Conservation (phyloP, 1,140 invertebrate genomes). For the Brachystomella parvula region DNA sequence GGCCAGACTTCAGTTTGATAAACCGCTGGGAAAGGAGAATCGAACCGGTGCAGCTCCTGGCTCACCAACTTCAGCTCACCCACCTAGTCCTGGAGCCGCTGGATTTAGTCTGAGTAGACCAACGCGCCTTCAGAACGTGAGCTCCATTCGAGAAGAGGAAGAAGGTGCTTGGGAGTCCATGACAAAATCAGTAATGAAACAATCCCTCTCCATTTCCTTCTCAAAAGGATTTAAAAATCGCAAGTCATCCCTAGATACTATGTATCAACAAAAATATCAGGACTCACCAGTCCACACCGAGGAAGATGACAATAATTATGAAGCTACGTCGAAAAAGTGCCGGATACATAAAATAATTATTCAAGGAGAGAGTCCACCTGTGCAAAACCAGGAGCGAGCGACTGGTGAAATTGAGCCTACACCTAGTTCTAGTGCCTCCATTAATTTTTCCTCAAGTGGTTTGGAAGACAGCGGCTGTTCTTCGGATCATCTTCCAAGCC, state of each 20-base stretch:
- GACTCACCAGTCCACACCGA: background rate
- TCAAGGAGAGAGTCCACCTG: conserved; percentile 24
- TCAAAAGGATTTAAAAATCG: conserved; percentile 31
- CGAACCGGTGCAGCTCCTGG: conserved; percentile 23
- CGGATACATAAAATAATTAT: conserved; percentile 35
- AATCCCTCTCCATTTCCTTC: conserved; percentile 30
- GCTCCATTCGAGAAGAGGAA: conserved; percentile 33
- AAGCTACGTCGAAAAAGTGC: conserved; percentile 21
- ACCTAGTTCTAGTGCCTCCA: background rate
- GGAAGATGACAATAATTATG: conserved; percentile 15
- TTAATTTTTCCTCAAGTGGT: background rate
- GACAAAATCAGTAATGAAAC: conserved; percentile 25
- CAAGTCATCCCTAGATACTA: conserved; percentile 27
- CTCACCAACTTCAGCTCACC: conserved; percentile 15
- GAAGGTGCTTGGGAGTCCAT: conserved; percentile 24
- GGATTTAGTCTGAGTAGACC: conserved; percentile 26
- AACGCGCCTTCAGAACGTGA: conserved; percentile 29
- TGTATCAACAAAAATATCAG: conserved; percentile 21
- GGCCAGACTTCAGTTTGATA: conserved; percentile 44
- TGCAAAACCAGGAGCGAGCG: background rate
- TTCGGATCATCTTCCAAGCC: conserved; percentile 15
- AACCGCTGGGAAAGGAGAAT: conserved; percentile 38
- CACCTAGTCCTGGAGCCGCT: conserved; percentile 14
- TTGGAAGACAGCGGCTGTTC: conserved; percentile 1
- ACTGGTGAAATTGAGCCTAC: background rate